Conservation (phyloP, 2,888 invertebrate genomes). For the Andrena bicolor region DNA sequence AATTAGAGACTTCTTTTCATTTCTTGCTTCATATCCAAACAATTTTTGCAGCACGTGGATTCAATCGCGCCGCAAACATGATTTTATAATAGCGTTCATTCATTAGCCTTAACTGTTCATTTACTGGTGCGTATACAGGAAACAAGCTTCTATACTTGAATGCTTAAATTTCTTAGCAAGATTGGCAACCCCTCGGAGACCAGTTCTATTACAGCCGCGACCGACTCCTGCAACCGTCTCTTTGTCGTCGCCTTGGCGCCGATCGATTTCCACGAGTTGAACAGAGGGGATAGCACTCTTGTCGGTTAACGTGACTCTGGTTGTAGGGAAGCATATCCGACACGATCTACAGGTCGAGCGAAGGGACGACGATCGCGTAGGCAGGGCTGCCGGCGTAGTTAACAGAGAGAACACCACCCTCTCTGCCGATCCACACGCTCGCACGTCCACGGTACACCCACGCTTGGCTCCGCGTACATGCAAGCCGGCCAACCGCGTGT, state of each 20-base stretch:
- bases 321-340: conserved; percentile 55
- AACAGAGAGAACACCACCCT: conserved; percentile 36
- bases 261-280: conserved; percentile 48
- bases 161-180: no score
- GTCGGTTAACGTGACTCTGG: conserved; percentile 38
- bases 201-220: no score
- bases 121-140: no score
- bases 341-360: conserved; percentile 66
- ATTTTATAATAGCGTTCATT: no score
- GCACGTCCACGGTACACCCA: conserved; percentile 19
- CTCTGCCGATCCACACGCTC: conserved; percentile 19
- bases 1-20: no score
- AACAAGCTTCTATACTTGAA: no score
- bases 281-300: conserved; percentile 33
- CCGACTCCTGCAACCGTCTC: not conserved
- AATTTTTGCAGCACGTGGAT: no score
- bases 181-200: no score
- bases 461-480: conserved; percentile 7
- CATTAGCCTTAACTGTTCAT: no score
- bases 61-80: no score
- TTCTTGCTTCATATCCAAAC: no score
- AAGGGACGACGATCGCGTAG: conserved; percentile 60
- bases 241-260: not conserved
- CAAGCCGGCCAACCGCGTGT: not conserved
- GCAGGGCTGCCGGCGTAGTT: conserved; percentile 54